Evolutionary conservation across 2,113 vertebrate species (phyloP).

Genomic region (Vidua chalybeata): DNA sequence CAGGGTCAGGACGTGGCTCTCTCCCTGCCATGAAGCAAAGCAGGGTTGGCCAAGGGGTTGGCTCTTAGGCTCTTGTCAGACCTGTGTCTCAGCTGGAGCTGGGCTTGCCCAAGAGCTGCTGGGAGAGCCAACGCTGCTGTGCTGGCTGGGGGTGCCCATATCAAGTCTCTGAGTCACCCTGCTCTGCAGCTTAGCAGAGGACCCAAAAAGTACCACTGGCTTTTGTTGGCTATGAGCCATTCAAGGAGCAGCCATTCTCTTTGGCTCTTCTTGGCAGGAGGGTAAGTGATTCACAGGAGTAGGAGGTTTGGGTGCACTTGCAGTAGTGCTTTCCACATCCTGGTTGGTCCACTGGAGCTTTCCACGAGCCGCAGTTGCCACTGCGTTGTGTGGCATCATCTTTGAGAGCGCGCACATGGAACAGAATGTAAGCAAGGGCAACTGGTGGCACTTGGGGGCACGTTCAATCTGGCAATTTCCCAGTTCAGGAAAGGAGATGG

Average conservation of each 20-base stretch:
- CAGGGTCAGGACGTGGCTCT: accelerated
- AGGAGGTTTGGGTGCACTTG: not conserved
- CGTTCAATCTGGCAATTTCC: not conserved
- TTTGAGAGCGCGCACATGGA: not conserved
- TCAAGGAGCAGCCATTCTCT: not conserved
- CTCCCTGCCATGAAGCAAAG: not conserved
- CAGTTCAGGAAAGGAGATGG: not conserved
- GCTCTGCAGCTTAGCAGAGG: not conserved
- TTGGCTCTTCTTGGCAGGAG: not conserved
- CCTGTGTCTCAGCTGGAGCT: not conserved
- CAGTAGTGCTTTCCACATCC: not conserved
- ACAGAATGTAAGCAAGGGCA: not conserved
- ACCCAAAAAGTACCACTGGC: not conserved
- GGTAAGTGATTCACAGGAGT: not conserved
- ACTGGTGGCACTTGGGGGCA: not conserved
- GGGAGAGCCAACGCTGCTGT: not conserved
- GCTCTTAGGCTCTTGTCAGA: not conserved
- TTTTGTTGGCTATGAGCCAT: not conserved
- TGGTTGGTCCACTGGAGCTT: not conserved
- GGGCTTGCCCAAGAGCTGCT: not conserved
- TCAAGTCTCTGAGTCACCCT: not conserved
- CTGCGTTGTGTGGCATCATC: not conserved
- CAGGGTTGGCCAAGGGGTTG: not conserved
- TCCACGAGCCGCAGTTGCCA: not conserved
- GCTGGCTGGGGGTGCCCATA: not conserved